Base-by-base conservation (phyloP, 2,797 vertebrate genomes). In the Poeciliopsis paucimaculata region DNA sequence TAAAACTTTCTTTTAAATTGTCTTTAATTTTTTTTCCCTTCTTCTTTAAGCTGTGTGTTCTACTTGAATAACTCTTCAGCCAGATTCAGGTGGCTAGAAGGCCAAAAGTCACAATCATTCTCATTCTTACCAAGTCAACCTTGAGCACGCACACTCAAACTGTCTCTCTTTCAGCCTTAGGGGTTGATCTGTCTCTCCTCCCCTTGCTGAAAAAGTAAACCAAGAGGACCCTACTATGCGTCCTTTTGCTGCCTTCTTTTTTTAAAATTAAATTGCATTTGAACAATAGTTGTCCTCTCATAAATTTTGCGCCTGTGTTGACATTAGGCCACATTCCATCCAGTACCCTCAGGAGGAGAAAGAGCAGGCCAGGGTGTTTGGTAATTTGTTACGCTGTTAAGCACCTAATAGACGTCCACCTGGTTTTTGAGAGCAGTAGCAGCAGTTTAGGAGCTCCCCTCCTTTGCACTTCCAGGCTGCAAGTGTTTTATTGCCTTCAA, bases 311-410 rank as follows among this genome's bases (percentile, higher is more conserved):
- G 84, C 91, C 90, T 77, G 36, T 92, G 88, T 94, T 96, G 95
- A 95, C 93, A 93, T 93, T 93, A 94, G 88, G 89, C 92, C 90
- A 83, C 84, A 91, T 94, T 95, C 91, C 91, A 90, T 86, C 92
- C 80, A 72, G 60, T 87, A 73, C 94, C 91, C 96, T 8, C 77
- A 90, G 91, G 89, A 86, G 85, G 76, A 83, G 85, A 89, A 90
- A 82, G 81, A 90, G 82, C 90, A 89, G 86, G 72, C 84, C 88
- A 72, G 92, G 93, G 90, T 92, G 91, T 95, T 86, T 46, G 86
- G 90, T 94, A 94, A 96, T 96, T 97, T 97, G 95, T 96, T 95
- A 94, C 88, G 75, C 90, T 83, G 93, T 95, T 95, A 94, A 94
- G 91, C 86, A 90, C 90, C 85, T 95, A 95, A 96, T 94, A 91